Evolutionary conservation across 2,113 vertebrate genomes (phyloP), one percentile per base, ranked within the genome.

Genomic region (Rhabdornis inornatus): DNA sequence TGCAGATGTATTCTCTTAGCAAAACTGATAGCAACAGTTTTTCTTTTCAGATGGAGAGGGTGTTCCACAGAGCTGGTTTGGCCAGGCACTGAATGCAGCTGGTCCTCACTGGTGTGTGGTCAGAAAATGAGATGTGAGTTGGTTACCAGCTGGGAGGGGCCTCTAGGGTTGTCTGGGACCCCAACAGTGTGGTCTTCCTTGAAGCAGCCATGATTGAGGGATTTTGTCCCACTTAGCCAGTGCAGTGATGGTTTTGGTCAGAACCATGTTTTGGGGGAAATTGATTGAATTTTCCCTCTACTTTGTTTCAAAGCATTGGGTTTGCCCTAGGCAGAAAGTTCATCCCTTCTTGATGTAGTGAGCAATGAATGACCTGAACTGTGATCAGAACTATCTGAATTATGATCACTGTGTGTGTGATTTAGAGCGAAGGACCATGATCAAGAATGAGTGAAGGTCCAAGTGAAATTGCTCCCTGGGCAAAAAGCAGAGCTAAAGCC

Each of bases 61-160:
- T 35, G 20, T 44, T 55, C 45, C 5, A 2, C 27, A 60, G 40
- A 56, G 59, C 44, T 52, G 10, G 0, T 1, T 21, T 59, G 61
- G 33, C 18, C 35, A 6, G 2, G 19, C 8, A 15, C 40, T 3
- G 3, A 40, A 17, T 0, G 0, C 65, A 50, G 45, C 21, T 5
- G 8, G 11, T 77, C 33, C 40, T 69, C 47, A 23, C 30, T 60
- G 37, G 15, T 68, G 18, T 5, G 2, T 8, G 49, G 71, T 45
- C 61, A 83, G 91, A 88, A 83, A 80, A 49, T 23, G 55, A 68
- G 79, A 25, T 64, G 37, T 1, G 18, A 79, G 53, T 11, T 40
- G 21, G 19, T 77, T 16, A 27, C 63, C 59, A 74, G 31, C 42
- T 25, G 14, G 59, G 55, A 76, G n/a, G 4, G 33, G 44, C 6